These are phyloP conservation scores for Dendropsophus ebraccatus DNA, from an alignment of 2,113 vertebrate genomes.

Conservation along the genomic window DNA sequence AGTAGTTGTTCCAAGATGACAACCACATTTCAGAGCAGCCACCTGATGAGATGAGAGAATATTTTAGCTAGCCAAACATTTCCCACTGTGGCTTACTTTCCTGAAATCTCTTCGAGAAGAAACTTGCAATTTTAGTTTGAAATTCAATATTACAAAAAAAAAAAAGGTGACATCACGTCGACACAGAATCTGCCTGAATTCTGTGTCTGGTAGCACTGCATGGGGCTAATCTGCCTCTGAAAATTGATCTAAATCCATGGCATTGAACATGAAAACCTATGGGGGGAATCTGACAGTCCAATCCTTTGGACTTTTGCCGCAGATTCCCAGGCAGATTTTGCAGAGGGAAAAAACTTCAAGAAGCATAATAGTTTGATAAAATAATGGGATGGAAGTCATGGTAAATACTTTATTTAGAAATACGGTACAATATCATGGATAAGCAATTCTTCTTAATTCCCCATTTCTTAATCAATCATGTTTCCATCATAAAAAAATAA, in stretches of 20 bases:
- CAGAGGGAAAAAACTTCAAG: background rate
- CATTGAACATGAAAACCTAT: too few species aligned
- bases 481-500: conserved; percentile 64
- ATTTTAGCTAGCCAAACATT: background rate
- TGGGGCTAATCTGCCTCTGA: too few species aligned
- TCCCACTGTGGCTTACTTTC: background rate
- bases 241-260: too few species aligned
- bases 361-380: background rate
- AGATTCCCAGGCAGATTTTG: too few species aligned
- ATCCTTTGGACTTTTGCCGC: too few species aligned
- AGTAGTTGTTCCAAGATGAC: background rate
- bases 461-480: conserved; percentile 67
- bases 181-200: too few species aligned
- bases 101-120: background rate
- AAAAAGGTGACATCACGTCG: too few species aligned
- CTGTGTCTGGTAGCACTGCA: too few species aligned
- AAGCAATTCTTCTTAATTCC: conserved; percentile 65
- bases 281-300: too few species aligned
- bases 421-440: conserved; percentile 62
- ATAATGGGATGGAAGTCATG: conserved; percentile 26
- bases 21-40: background rate
- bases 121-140: too few species aligned
- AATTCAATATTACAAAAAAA: too few species aligned
- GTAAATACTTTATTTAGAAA: conserved; percentile 63
- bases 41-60: background rate